These are phyloP conservation scores for Sapayoa aenigma DNA, from an alignment of 2,113 vertebrate species.

Conservation along the genomic window DNA sequence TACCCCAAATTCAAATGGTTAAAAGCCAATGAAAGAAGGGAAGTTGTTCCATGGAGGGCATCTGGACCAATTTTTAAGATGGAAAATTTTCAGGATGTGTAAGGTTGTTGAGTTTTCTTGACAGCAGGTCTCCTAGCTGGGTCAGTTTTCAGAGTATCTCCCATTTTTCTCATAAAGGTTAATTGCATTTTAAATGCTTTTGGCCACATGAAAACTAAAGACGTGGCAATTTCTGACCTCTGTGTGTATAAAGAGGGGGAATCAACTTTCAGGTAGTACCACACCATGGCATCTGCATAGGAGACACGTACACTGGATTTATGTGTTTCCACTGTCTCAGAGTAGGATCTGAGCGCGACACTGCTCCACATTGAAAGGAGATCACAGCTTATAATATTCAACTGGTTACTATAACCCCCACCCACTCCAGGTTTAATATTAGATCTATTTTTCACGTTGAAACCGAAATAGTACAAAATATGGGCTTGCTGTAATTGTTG, in stretches of 20 bases:
- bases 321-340: neutral
- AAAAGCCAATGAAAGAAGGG: neutral
- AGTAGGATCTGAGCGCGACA: neutral
- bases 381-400: conserved; percentile 57
- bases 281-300: neutral
- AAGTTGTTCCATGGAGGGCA: neutral
- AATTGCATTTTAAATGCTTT: neutral
- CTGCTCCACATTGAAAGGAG: neutral
- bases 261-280: neutral
- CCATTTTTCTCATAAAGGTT: neutral
- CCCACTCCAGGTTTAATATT: conserved; percentile 70
- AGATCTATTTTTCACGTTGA: conserved; percentile 73
- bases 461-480: conserved; percentile 80
- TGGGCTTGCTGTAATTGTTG: conserved; percentile 84
- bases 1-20: neutral
- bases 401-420: conserved; percentile 49
- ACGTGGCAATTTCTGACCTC: neutral
- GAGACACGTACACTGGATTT: neutral
- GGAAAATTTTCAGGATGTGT: neutral
- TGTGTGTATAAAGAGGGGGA: neutral
- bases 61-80: neutral
- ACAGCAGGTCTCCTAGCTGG: neutral
- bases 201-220: neutral
- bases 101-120: neutral
- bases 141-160: neutral